These are phyloP conservation scores for Gonatopus flavifemur DNA, from an alignment of 1,140 invertebrate genomes.

Conservation along the genomic window DNA sequence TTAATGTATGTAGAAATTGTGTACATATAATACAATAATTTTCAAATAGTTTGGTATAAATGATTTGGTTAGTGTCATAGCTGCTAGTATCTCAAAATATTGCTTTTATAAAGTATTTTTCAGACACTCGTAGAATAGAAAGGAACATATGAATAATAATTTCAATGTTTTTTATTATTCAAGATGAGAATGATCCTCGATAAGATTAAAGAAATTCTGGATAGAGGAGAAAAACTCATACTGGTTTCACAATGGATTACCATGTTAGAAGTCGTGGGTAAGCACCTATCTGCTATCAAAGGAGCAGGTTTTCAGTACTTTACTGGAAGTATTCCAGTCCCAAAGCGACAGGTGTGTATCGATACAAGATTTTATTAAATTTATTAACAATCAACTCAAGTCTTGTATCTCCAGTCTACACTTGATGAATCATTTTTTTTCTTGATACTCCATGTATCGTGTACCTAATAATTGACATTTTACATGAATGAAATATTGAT, in stretches of 20 bases:
- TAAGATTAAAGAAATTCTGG: conserved; percentile 62
- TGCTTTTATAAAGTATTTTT: neutral
- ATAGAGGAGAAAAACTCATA: conserved; percentile 70
- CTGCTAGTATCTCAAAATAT: neutral
- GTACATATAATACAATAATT: too few species aligned
- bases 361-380: too few species aligned
- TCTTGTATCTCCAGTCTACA: too few species aligned
- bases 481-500: conserved; percentile 1
- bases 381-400: too few species aligned
- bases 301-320: conserved; percentile 65
- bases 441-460: neutral
- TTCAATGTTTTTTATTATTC: conserved; percentile 18
- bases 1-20: too few species aligned
- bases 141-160: neutral
- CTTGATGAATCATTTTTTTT: conserved; percentile 3
- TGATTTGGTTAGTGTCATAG: neutral
- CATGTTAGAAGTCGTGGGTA: conserved; percentile 69
- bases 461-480: neutral
- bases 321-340: conserved; percentile 67
- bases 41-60: neutral
- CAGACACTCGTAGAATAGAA: neutral
- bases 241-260: conserved; percentile 88
- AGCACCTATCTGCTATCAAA: conserved; percentile 58
- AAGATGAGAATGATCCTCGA: conserved; percentile 65
- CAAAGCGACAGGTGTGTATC: conserved; percentile 47